These are phyloP conservation scores for Iselma pallidipennis DNA, from an alignment of 2,888 invertebrate genomes.

Conservation along the genomic window DNA sequence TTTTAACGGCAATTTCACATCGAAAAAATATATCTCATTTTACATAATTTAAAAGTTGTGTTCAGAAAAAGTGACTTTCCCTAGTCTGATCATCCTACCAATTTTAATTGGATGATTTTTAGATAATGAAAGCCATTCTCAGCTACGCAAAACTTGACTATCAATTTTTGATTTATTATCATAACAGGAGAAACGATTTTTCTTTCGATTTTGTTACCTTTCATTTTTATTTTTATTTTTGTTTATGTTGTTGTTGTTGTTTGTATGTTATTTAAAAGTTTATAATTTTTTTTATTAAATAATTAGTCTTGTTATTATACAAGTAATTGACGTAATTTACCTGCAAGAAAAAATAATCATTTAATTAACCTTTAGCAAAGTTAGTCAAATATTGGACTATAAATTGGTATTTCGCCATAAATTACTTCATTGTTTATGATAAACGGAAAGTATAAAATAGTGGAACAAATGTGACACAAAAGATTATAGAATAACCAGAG, in stretches of 20 bases:
- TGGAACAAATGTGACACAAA: slow-evolving; percentile 27
- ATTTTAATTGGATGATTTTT: slow-evolving; percentile 16
- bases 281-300: not conserved
- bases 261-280: not conserved
- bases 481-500: slow-evolving; percentile 30
- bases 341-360: too few relatives aligned
- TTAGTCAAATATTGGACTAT: slow-evolving; percentile 8
- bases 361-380: slow-evolving; percentile 17
- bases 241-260: not conserved
- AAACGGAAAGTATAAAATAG: slow-evolving; percentile 19
- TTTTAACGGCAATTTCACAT: too few relatives aligned
- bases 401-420: slow-evolving; percentile 15
- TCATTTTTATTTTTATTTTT: not conserved
- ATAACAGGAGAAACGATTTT: not conserved
- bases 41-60: not conserved
- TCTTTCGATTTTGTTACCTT: not conserved
- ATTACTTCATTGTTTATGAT: slow-evolving; percentile 21
- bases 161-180: slow-evolving; percentile 8
- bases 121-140: slow-evolving; percentile 15
- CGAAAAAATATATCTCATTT: too few relatives aligned
- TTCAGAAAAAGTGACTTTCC: not conserved
- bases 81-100: not conserved
- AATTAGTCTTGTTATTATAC: not conserved
- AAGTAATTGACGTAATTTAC: too few relatives aligned
- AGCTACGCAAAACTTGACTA: slow-evolving; percentile 3